These are phyloP conservation scores for Chalcis sispes DNA, from an alignment of 2,888 invertebrate species.

Conservation along the genomic window DNA sequence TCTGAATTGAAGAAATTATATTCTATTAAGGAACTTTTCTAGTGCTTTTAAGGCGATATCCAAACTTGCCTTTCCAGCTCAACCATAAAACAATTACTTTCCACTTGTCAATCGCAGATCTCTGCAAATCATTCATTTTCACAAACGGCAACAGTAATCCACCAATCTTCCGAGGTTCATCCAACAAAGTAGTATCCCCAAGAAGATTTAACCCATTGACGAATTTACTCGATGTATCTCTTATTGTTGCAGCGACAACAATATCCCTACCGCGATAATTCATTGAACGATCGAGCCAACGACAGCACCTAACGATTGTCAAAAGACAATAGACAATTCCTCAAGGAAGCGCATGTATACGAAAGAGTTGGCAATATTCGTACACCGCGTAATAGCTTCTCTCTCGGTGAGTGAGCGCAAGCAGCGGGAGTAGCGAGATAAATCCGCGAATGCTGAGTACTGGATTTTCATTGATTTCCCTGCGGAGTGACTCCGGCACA, in stretches of 20 bases:
- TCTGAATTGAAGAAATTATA: too few species aligned
- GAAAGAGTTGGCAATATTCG: slow-evolving; percentile 38
- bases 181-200: not conserved
- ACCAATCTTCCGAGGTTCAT: not conserved
- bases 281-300: not conserved
- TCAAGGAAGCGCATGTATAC: not conserved
- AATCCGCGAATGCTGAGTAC: slow-evolving; percentile 35
- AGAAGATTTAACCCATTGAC: too few species aligned
- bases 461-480: slow-evolving; percentile 59
- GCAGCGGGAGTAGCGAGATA: slow-evolving; percentile 34
- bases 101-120: slow-evolving; percentile 2
- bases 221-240: slow-evolving; percentile 13
- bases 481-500: slow-evolving; percentile 43
- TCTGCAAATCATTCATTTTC: not conserved
- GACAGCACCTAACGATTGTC: slow-evolving; percentile 42
- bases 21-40: too few species aligned
- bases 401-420: too few species aligned
- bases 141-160: not conserved
- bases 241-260: not conserved
- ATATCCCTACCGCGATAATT: slow-evolving; percentile 20
- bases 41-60: too few species aligned
- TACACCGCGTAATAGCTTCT: slow-evolving; percentile 39
- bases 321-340: slow-evolving; percentile 52
- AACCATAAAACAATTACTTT: slow-evolving; percentile 4
- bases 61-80: not conserved